Evolutionary conservation across 2,797 vertebrate genomes (phyloP), one percentile per base, ranked within the genome.

Genomic region (Fistularia commersonii): DNA sequence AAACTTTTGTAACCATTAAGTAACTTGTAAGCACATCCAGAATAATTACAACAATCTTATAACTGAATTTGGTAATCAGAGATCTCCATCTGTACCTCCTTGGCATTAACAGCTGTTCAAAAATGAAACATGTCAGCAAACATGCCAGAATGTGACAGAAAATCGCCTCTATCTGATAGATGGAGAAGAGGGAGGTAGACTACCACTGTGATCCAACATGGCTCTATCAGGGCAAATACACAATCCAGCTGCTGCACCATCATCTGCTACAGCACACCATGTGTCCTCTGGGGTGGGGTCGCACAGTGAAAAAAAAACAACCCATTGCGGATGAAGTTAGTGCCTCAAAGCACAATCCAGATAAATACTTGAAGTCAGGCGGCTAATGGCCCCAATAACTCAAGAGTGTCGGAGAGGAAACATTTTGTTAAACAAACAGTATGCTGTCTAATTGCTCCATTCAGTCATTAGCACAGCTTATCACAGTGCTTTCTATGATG

Each of bases 341-440:
- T 80, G 86, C 87, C 77, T 81, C 82, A 54, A 72, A 84, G 83
- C 81, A 76, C 68, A 79, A 84, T 75, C 60, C 54, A 88, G 91
- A 94, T 91, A 89, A 93, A 94, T 93, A 93, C 91, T 90, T 81
- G 84, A 93, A 90, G 92, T 94, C 90, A 92, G 89, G 76, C 85
- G 67, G 86, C 90, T 95, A 95, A 95, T 95, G 91, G 93, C 92
- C 85, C 87, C 88, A 84, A 94, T 94, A 94, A 94, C 91, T 94
- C 93, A 94, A 86, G 81, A 88, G 88, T 90, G 92, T 92, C 92
- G 88, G 85, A 67, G 86, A 83, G 89, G 88, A 91, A 94, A 83
- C 86, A 84, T 92, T 93, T 91, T 89, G 92, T 91, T 93, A 91
- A 90, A 92, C 91, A 91, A 95, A 94, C 93, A 94, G 92, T 93